These are phyloP conservation scores for Thinocorus orbignyianus DNA, from an alignment of 2,113 vertebrate species.

Conservation along the genomic window DNA sequence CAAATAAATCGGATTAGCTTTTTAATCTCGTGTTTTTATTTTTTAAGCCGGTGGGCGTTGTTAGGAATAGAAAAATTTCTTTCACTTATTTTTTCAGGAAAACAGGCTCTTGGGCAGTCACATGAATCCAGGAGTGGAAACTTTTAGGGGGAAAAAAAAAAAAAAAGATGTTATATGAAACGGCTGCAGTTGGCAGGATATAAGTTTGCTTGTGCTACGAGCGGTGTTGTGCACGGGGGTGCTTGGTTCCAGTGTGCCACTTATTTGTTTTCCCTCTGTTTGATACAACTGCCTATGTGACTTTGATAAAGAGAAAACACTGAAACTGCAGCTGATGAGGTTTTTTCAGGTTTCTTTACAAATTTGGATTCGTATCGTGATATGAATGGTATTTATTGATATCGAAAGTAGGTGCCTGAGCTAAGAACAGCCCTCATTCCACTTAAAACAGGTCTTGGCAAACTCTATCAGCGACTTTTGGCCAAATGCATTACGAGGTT, in stretches of 20 bases:
- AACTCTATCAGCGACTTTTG: neutral
- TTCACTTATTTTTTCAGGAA: neutral
- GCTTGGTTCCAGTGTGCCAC: neutral
- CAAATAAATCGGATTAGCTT: neutral
- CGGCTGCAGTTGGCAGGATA: neutral
- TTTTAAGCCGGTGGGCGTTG: neutral
- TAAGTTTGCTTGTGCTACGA: neutral
- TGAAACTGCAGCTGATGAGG: neutral
- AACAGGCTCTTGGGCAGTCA: neutral
- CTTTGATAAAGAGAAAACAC: neutral
- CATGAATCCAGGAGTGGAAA: neutral
- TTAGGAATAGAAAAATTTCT: neutral
- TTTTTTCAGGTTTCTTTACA: neutral
- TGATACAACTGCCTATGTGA: neutral
- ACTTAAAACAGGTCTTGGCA: slow-evolving; percentile 20
- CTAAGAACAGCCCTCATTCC: neutral
- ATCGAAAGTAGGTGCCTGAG: neutral
- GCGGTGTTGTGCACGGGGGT: neutral
- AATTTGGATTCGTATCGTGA: neutral
- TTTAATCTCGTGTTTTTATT: neutral
- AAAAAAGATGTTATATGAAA: neutral
- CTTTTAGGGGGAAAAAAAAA: neutral
- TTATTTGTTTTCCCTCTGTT: neutral
- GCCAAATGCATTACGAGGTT: neutral
- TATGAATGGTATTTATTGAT: neutral